These are phyloP conservation scores for Euwallacea fornicatus DNA, from an alignment of 1,140 invertebrate species.

Conservation along the genomic window DNA sequence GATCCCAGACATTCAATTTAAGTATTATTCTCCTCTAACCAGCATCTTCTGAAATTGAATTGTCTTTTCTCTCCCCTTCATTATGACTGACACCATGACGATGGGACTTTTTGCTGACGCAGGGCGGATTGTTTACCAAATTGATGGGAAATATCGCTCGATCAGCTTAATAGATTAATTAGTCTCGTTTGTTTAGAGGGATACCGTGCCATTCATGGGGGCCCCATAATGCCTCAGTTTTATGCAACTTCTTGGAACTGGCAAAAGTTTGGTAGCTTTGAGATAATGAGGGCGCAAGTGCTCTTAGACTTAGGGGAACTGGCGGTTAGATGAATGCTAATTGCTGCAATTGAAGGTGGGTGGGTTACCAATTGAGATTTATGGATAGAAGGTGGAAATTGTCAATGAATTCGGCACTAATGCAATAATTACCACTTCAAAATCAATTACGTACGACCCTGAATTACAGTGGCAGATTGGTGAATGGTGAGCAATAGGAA, in stretches of 20 bases:
- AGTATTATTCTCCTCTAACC: slow-evolving; percentile 20
- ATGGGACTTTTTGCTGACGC: slow-evolving; percentile 32
- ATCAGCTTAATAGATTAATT: slow-evolving; percentile 41
- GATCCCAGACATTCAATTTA: slow-evolving; percentile 7
- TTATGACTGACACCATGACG: slow-evolving; percentile 30
- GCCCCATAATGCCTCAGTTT: slow-evolving; percentile 14
- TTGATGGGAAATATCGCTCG: slow-evolving; percentile 38
- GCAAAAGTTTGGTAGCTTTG: neutral
- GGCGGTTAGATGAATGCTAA: too few species aligned
- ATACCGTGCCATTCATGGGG: slow-evolving; percentile 15
- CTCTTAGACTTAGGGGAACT: too few species aligned
- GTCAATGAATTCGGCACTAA: too few species aligned
- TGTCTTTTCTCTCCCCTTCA: slow-evolving; percentile 25
- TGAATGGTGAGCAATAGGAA: too few species aligned
- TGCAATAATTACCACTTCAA: too few species aligned
- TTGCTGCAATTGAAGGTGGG: too few species aligned
- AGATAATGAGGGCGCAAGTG: too few species aligned
- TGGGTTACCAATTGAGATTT: too few species aligned
- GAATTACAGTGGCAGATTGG: too few species aligned
- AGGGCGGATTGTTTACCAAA: slow-evolving; percentile 36
- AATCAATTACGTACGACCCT: too few species aligned
- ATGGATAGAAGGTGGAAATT: too few species aligned
- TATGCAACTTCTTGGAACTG: slow-evolving; percentile 26
- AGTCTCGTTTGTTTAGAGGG: slow-evolving; percentile 37
- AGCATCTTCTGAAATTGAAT: slow-evolving; percentile 27